Base-by-base conservation (phyloP, 1,140 invertebrate species). In the Coptotermes formosanus region DNA sequence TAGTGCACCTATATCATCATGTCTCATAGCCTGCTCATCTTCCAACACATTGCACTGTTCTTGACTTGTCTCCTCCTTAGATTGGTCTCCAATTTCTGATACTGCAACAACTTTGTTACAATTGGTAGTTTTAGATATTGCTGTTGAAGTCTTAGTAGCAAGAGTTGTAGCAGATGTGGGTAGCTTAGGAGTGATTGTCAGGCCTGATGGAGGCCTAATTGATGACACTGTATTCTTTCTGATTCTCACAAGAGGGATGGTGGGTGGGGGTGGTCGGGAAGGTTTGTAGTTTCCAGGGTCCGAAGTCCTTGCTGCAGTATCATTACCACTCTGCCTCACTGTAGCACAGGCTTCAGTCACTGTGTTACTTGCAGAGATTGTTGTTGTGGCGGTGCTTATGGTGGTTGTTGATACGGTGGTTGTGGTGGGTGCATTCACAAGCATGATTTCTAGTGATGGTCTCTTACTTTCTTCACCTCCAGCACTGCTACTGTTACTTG, bases 371-470 rank as follows among this genome's bases (percentile, higher is more conserved):
- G 83, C 52, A 30, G 52, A 23, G 19, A 45, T 30, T 32, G 83
- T n/a, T 16, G n/a, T 55, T 3, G 83, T 84, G 0, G 48, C 14
- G 14, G 48, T n/a, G n/a, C 14, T 16, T 32, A 25, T 38, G 48
- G 38, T 21, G 21, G 86, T 21, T 52, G 82, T n/a, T 59, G 82
- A n/a, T 9, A 23, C 44, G 11, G 52, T 43, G 23, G 82, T 44
- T 9, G 83, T 12, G 4, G 86, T 86, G 45, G 89, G 85, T 44
- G 88, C 86, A 87, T 90, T 88, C 1, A 90, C 89, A 14, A 89
- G 82, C 85, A 89, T 89, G 44, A 90, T 90, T 82, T 90, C 89
- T 55, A 90, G 84, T 6, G 89, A 89, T 3, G 89, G 89, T 45
- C 88, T 52, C 83, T 86, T 86, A 48, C 25, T 83, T 25, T 85